phyloP scores from a whole-genome alignment of 35 echinoderm and acorn worm species.

The Apostichopus japonicus region DNA sequence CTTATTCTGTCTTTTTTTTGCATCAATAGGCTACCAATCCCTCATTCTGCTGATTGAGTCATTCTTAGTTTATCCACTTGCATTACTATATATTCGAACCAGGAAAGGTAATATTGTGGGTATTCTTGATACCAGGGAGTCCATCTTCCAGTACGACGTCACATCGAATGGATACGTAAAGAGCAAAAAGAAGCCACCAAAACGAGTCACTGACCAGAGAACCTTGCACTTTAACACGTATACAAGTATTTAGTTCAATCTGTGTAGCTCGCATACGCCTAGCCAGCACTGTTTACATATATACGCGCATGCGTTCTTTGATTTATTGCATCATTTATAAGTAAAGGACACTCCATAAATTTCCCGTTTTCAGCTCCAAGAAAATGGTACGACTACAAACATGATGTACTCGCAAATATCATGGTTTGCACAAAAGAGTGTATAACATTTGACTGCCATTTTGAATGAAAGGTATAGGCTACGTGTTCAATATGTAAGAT shows the following conservation, averaged over 20 bases:
- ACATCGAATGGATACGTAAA: slow-evolving; percentile 29
- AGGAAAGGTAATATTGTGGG: slow-evolving; percentile 66
- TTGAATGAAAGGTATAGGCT: too few relatives aligned
- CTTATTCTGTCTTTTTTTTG: background rate
- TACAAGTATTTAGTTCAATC: slow-evolving; percentile 23
- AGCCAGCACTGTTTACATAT: too few relatives aligned
- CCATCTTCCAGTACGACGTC: slow-evolving; percentile 16
- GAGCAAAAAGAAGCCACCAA: slow-evolving; percentile 6
- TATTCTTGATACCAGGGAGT: slow-evolving; percentile 51
- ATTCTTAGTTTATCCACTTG: slow-evolving; percentile 43
- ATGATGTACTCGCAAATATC: too few relatives aligned
- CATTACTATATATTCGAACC: slow-evolving; percentile 48
- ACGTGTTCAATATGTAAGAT: too few relatives aligned
- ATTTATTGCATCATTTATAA: too few relatives aligned
- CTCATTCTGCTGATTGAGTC: slow-evolving; percentile 63
- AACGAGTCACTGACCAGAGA: background rate
- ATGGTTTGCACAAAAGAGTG: too few relatives aligned
- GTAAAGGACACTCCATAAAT: too few relatives aligned
- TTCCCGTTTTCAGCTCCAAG: too few relatives aligned
- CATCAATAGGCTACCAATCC: slow-evolving; percentile 50
- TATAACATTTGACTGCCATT: too few relatives aligned
- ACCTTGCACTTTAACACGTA: background rate
- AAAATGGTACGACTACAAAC: too few relatives aligned
- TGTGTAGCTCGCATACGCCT: too few relatives aligned
- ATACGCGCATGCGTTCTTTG: too few relatives aligned